These are phyloP conservation scores for Caenorhabditis drosophilae DNA, from an alignment of 2,888 invertebrate species.

Conservation along the genomic window DNA sequence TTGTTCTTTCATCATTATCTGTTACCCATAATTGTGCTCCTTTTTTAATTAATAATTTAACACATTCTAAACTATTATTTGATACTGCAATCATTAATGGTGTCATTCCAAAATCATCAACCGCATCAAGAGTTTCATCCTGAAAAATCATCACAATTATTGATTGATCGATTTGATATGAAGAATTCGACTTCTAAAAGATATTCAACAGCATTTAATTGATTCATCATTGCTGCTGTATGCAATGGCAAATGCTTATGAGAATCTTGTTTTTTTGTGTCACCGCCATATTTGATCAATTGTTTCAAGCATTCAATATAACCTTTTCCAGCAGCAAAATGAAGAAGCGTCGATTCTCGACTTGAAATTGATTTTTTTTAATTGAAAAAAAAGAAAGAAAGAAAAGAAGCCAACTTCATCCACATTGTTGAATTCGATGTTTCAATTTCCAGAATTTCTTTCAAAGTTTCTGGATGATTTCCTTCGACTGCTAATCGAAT, in stretches of 20 bases:
- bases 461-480: slow-evolving; percentile 43
- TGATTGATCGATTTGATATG: not conserved
- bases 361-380: slow-evolving; percentile 9
- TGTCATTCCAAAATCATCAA: slow-evolving; percentile 38
- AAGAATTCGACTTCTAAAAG: slow-evolving; percentile 26
- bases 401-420: too few species aligned
- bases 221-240: slow-evolving; percentile 45
- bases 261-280: slow-evolving; percentile 16
- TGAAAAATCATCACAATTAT: not conserved
- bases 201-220: slow-evolving; percentile 35
- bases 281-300: slow-evolving; percentile 31
- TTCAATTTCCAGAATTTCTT: slow-evolving; percentile 28
- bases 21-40: slow-evolving; percentile 25
- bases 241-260: slow-evolving; percentile 41
- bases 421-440: slow-evolving; percentile 14
- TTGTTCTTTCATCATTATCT: slow-evolving; percentile 43
- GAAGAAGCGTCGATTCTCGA: slow-evolving; percentile 32
- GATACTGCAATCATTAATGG: slow-evolving; percentile 40
- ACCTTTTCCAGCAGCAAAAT: slow-evolving; percentile 45
- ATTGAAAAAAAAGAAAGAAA: too few species aligned
- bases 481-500: slow-evolving; percentile 47
- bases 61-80: slow-evolving; percentile 29
- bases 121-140: not conserved
- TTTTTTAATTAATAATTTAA: slow-evolving; percentile 24
- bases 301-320: slow-evolving; percentile 32